A percentile compares a stretch with the other conserved stretches of the same genome.
phyloP scores from a whole-genome alignment of 2,888 invertebrate genomes.

The Lymantria dispar region DNA sequence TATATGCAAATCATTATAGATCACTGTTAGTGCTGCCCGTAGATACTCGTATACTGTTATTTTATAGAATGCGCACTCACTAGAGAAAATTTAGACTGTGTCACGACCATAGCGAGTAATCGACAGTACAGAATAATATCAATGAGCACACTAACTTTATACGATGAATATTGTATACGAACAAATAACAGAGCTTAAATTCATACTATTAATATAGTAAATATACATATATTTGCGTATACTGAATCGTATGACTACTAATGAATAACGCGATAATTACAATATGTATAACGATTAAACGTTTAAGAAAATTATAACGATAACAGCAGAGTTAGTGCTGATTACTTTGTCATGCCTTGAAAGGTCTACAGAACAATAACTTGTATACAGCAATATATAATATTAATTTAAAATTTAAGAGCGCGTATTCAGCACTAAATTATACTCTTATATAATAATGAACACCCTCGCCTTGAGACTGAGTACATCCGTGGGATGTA shows the following conservation, averaged over 20 bases:
- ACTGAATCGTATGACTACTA: constrained; percentile 40
- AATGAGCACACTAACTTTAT: constrained; percentile 62
- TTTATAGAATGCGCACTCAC: constrained; percentile 68
- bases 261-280: constrained; percentile 30
- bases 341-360: constrained; percentile 1
- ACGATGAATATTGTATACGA: constrained; percentile 76
- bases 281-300: constrained; percentile 34
- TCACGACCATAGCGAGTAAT: constrained; percentile 59
- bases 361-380: constrained; percentile 4
- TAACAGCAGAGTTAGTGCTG: constrained; percentile 6
- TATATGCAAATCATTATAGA: constrained; percentile 74
- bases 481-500: constrained; percentile 56
- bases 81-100: constrained; percentile 62
- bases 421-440: constrained; percentile 13
- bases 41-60: constrained; percentile 49
- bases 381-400: not conserved
- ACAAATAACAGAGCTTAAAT: constrained; percentile 80
- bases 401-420: not conserved
- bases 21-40: constrained; percentile 72
- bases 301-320: constrained; percentile 20
- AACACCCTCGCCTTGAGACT: constrained; percentile 53
- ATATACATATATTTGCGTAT: constrained; percentile 60
- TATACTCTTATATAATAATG: constrained; percentile 8
- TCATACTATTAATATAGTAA: constrained; percentile 59
- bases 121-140: constrained; percentile 47